Percentiles rank a stretch among this genome's conserved stretches.
phyloP scores from a whole-genome alignment of 2,113 vertebrate genomes.

The Lagopus muta region DNA sequence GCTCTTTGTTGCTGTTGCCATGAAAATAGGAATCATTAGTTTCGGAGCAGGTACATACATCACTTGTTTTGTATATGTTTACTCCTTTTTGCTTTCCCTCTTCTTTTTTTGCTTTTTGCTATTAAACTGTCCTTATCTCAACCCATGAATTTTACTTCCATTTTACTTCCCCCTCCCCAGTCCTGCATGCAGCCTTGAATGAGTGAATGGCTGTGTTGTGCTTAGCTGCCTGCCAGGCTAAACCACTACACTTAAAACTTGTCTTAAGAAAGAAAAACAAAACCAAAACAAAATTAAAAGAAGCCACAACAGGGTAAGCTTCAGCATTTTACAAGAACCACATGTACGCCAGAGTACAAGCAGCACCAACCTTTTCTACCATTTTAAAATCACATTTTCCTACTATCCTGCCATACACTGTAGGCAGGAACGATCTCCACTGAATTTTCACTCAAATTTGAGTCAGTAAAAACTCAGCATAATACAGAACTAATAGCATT shows the following conservation, averaged over 20 bases:
- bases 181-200: not conserved
- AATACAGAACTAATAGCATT: not conserved
- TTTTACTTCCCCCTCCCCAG: not conserved
- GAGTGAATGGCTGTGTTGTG: not conserved
- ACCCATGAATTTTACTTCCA: not conserved
- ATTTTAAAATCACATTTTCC: not conserved
- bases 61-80: not conserved
- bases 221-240: not conserved
- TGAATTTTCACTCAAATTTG: not conserved
- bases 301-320: not conserved
- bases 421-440: not conserved
- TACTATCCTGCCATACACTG: not conserved
- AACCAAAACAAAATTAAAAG: not conserved
- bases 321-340: not conserved
- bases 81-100: not conserved
- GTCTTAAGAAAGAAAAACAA: not conserved
- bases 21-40: too few species aligned
- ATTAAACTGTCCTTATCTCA: not conserved
- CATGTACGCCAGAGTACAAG: not conserved
- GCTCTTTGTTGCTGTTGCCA: too few species aligned
- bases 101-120: too few species aligned
- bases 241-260: not conserved
- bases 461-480: not conserved
- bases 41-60: not conserved
- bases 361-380: not conserved